Percentiles rank a stretch among this genome's conserved stretches.
These are phyloP conservation scores for Melinaea menophilus DNA, from an alignment of 2,888 invertebrate species.

Conservation along the genomic window DNA sequence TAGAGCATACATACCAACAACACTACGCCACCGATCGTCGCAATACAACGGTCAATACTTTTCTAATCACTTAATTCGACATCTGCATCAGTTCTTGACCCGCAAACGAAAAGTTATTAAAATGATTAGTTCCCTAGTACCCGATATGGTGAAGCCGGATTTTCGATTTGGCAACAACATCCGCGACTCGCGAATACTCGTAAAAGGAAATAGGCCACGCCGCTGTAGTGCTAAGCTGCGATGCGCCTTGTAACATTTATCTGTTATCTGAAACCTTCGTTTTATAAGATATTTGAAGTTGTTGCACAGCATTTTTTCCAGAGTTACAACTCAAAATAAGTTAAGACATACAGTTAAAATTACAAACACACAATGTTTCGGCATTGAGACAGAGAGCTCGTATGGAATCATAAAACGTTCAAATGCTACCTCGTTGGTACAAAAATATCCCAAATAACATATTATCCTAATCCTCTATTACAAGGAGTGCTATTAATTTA, in stretches of 20 bases:
- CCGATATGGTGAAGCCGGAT: conserved; percentile 23
- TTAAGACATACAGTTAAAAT: no score
- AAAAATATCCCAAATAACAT: no score
- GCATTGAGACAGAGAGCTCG: no score
- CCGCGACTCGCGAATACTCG: conserved; percentile 23
- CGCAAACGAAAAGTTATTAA: conserved; percentile 26
- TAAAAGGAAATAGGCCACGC: conserved; percentile 22
- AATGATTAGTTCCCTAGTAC: conserved; percentile 23
- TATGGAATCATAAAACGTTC: no score
- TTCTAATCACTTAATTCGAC: conserved; percentile 4
- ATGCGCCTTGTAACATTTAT: conserved; percentile 3
- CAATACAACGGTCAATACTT: background rate
- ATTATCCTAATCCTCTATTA: no score
- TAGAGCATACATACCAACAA: no score
- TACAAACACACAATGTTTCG: no score
- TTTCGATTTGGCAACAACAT: conserved; percentile 31
- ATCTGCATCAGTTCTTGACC: conserved; percentile 17
- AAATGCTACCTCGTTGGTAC: no score
- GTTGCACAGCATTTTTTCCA: no score
- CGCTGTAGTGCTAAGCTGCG: conserved; percentile 7
- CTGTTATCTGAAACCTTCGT: background rate
- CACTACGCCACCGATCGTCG: no score
- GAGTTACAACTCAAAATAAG: no score
- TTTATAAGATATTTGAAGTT: background rate
- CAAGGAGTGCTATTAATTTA: conserved; percentile 2